phyloP scores from a whole-genome alignment of 2,113 vertebrate species.

The Climacteris rufus region DNA sequence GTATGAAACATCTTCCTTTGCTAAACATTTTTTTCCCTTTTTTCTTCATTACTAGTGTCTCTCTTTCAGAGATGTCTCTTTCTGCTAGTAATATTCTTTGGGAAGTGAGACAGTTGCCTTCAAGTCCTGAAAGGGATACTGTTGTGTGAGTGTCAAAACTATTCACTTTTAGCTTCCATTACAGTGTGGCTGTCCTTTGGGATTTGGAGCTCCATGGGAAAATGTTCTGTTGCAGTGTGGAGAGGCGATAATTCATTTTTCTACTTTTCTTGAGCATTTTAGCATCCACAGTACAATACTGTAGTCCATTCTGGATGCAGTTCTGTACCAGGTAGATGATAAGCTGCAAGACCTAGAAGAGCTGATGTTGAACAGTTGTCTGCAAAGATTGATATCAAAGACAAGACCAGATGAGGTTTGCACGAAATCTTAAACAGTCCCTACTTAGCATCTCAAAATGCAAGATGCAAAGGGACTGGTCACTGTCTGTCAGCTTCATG shows the following conservation, averaged over 20 bases:
- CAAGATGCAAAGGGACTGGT: not conserved
- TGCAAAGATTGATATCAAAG: not conserved
- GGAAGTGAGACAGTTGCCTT: not conserved
- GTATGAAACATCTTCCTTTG: not conserved
- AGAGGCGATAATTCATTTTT: not conserved
- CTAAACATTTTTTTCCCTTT: not conserved
- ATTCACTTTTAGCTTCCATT: not conserved
- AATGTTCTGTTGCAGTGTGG: not conserved
- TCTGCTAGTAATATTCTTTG: not conserved
- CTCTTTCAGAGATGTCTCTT: not conserved
- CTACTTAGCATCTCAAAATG: not conserved
- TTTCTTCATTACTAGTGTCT: not conserved
- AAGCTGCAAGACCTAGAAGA: not conserved
- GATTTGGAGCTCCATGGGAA: not conserved
- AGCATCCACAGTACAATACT: not conserved
- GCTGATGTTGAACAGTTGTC: not conserved
- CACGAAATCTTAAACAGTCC: not conserved
- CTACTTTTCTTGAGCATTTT: not conserved
- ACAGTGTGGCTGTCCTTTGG: not conserved
- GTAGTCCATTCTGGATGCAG: not conserved
- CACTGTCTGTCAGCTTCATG: not conserved
- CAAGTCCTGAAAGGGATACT: not conserved
- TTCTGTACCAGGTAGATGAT: not conserved
- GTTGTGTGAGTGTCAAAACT: not conserved
- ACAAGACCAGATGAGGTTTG: not conserved